phyloP scores from a whole-genome alignment of 2,888 invertebrate genomes.

The Amblyjoppa fuscipennis region DNA sequence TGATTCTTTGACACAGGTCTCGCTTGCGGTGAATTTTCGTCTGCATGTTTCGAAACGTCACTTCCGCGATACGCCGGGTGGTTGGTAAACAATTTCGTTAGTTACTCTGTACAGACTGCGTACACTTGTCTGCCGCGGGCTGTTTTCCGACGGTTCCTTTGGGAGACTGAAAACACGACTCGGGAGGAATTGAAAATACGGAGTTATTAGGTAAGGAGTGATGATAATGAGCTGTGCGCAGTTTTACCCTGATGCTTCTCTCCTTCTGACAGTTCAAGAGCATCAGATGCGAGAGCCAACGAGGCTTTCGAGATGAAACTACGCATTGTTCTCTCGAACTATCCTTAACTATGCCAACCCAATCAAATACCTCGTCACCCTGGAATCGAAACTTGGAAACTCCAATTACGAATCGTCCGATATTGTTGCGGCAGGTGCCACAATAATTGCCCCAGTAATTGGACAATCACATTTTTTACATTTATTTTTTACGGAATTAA shows the following conservation, averaged over 20 bases:
- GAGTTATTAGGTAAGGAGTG: neutral
- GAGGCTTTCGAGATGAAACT: neutral
- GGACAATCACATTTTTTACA: neutral
- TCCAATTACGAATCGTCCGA: neutral
- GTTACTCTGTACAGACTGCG: slow-evolving; percentile 1
- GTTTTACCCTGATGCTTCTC: neutral
- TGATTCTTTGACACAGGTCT: neutral
- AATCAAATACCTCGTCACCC: neutral
- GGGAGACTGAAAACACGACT: slow-evolving; percentile 22
- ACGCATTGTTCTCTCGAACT: neutral
- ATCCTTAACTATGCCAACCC: neutral
- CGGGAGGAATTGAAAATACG: neutral
- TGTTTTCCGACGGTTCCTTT: slow-evolving; percentile 24
- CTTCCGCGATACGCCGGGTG: neutral
- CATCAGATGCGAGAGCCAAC: neutral
- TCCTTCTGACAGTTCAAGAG: neutral
- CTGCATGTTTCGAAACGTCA: neutral
- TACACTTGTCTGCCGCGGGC: neutral
- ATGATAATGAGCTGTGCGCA: neutral
- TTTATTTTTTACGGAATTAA: neutral
- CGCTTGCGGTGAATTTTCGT: neutral
- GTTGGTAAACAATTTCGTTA: slow-evolving; percentile 18
- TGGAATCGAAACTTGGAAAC: neutral
- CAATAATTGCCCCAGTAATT: no score
- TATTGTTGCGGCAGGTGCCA: neutral